Conservation (phyloP, 2,113 vertebrate species). For the Leucopternis melanops region DNA sequence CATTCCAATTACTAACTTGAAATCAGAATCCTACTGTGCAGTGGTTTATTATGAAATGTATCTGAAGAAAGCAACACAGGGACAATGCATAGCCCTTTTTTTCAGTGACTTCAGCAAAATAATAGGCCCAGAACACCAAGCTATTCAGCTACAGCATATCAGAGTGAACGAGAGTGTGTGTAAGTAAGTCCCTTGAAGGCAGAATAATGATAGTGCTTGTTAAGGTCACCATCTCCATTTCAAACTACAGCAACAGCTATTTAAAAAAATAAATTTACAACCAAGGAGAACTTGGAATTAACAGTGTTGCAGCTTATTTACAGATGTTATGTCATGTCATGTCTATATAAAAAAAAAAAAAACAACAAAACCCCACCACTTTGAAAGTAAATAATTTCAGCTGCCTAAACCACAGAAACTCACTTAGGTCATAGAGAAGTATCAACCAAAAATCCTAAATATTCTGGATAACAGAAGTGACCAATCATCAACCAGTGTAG, state of each 20-base stretch:
- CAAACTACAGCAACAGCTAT: neutral
- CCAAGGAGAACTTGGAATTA: neutral
- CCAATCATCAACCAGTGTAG: neutral
- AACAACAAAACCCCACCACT: too few relatives aligned
- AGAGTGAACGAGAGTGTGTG: neutral
- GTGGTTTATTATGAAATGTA: neutral
- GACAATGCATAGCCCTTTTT: neutral
- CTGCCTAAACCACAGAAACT: neutral
- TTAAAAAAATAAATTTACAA: neutral
- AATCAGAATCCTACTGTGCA: neutral
- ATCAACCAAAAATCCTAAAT: neutral
- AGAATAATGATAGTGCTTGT: neutral
- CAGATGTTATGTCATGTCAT: neutral
- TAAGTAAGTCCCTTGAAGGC: neutral
- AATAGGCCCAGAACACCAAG: neutral
- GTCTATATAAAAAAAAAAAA: neutral
- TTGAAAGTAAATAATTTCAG: neutral
- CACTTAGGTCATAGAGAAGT: neutral
- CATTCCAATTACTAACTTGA: neutral
- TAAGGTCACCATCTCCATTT: slow-evolving; percentile 17
- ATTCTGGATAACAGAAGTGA: neutral
- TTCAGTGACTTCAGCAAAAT: neutral
- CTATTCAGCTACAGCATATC: neutral
- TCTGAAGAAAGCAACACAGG: neutral
- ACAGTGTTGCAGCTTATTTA: neutral